A percentile compares a stretch with the other conserved stretches of the same genome.
Conservation (phyloP, 37 sponge, comb jelly and placozoan genomes). For the Ianthella basta region DNA sequence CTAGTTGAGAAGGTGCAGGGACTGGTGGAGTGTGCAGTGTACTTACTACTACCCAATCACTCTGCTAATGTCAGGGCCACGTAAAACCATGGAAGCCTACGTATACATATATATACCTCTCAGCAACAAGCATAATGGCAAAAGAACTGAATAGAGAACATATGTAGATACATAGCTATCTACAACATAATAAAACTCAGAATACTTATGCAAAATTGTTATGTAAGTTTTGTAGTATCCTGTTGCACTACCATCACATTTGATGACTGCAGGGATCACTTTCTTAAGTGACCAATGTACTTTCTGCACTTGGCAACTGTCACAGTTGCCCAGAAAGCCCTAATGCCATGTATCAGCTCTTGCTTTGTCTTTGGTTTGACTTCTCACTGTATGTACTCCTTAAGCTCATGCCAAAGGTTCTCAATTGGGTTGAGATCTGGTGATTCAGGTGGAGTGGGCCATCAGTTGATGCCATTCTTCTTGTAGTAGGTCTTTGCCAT, state of each 20-base stretch:
- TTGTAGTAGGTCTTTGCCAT: not conserved
- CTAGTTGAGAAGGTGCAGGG: too few species aligned
- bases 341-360: constrained; percentile 7
- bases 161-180: too few species aligned
- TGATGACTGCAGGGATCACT: not conserved
- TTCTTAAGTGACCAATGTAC: constrained; percentile 6
- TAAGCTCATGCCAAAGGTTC: constrained; percentile 12
- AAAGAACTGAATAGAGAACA: too few species aligned
- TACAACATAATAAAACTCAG: too few species aligned
- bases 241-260: not conserved
- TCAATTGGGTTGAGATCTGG: constrained; percentile 19
- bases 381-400: constrained; percentile 1
- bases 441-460: constrained; percentile 18
- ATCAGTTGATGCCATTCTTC: constrained; percentile 9
- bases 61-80: too few species aligned
- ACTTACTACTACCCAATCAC: too few species aligned
- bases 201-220: too few species aligned
- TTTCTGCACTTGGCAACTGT: not conserved
- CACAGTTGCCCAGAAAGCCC: not conserved
- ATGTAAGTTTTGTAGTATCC: not conserved
- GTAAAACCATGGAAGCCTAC: too few species aligned
- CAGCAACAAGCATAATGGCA: too few species aligned
- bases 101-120: too few species aligned
- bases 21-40: too few species aligned
- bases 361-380: not conserved